A percentile compares a stretch with the other conserved stretches of the same genome.
Conservation (phyloP, 2,888 invertebrate genomes). For the Plebejus melissa region DNA sequence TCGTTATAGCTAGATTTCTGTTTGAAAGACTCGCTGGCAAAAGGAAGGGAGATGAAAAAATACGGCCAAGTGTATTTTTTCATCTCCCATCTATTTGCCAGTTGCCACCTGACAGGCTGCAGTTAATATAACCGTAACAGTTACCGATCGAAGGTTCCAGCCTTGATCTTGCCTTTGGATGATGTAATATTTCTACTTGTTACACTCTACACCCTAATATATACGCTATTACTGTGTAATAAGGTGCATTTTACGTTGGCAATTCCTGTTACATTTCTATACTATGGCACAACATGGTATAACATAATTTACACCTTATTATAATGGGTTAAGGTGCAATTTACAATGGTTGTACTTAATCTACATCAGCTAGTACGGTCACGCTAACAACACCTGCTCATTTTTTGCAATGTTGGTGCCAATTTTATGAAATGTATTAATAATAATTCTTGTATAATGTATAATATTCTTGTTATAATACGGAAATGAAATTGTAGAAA, state of each 20-base stretch:
- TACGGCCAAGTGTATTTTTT: neutral
- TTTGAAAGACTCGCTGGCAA: too few species aligned
- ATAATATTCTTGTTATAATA: neutral
- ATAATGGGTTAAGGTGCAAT: neutral
- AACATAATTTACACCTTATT: neutral
- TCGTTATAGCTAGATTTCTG: too few species aligned
- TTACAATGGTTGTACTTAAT: neutral
- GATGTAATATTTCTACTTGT: conserved; percentile 16
- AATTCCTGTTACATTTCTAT: neutral
- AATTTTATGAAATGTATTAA: neutral
- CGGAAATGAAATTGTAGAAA: neutral
- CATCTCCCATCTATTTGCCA: neutral
- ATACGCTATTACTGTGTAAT: fast-evolving
- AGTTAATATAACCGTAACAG: conserved; percentile 19
- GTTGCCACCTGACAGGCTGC: conserved; percentile 1
- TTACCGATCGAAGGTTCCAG: neutral
- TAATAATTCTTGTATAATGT: neutral
- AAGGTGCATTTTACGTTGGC: neutral
- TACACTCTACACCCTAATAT: neutral
- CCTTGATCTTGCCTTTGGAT: conserved; percentile 26
- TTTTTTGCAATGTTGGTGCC: conserved; percentile 3
- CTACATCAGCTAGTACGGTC: neutral
- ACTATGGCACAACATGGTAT: neutral
- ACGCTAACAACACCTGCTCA: conserved; percentile 1
- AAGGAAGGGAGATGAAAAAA: too few species aligned